A percentile compares a stretch with the other conserved stretches of the same genome.
These are phyloP conservation scores for Dascyllus trimaculatus DNA, from an alignment of 2,113 vertebrate genomes.

Conservation along the genomic window DNA sequence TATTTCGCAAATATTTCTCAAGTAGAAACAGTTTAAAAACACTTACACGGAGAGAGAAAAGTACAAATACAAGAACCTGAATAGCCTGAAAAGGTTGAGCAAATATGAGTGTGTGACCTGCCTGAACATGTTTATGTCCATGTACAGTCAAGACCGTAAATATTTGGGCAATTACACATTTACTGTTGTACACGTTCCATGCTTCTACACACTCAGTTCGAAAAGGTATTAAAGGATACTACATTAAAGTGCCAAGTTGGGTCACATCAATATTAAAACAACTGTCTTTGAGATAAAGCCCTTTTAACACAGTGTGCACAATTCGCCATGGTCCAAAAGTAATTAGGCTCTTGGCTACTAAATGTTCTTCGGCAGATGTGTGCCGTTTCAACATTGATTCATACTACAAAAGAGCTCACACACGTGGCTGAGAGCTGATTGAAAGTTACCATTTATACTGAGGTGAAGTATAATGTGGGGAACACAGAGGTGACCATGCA, in stretches of 20 bases:
- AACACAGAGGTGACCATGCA: background rate
- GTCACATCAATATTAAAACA: background rate
- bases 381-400: constrained; percentile 5
- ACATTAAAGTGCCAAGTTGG: background rate
- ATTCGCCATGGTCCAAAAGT: background rate
- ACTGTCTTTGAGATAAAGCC: background rate
- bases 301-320: background rate
- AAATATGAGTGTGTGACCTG: too few relatives aligned
- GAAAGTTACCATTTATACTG: constrained; percentile 12
- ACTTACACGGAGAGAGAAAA: too few relatives aligned
- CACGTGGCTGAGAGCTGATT: constrained; percentile 2
- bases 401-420: constrained; percentile 2
- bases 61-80: too few relatives aligned
- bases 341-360: background rate
- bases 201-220: background rate
- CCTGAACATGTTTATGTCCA: background rate
- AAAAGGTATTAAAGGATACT: background rate
- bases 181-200: background rate
- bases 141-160: background rate
- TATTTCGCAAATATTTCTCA: constrained; percentile 8
- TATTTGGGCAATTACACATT: background rate
- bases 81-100: too few relatives aligned
- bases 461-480: background rate
- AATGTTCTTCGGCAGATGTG: constrained; percentile 12
- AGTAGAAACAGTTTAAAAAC: too few relatives aligned